Percentiles rank a stretch among this genome's conserved stretches.
phyloP scores from a whole-genome alignment of 2,888 invertebrate genomes.

The Adelognathus sp. region DNA sequence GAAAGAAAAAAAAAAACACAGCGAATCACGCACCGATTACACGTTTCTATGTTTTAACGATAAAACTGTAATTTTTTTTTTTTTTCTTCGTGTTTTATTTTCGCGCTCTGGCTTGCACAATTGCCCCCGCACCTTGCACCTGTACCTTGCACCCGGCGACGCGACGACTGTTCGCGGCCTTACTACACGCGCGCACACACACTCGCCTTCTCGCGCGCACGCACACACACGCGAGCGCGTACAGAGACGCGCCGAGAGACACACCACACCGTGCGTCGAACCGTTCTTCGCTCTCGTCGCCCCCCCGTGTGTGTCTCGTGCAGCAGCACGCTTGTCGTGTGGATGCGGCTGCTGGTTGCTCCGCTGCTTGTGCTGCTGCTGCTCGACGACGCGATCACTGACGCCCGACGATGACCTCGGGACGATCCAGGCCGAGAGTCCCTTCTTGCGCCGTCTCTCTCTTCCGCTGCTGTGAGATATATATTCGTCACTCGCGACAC shows the following conservation, averaged over 20 bases:
- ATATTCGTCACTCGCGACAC: neutral
- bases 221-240: conserved; percentile 38
- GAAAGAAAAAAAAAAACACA: too few species aligned
- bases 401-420: conserved; percentile 56
- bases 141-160: conserved; percentile 62
- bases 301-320: neutral
- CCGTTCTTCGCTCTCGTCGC: conserved; percentile 11
- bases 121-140: conserved; percentile 55
- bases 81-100: conserved; percentile 14
- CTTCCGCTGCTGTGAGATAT: neutral
- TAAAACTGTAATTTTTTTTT: conserved; percentile 26
- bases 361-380: conserved; percentile 43
- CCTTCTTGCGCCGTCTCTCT: conserved; percentile 15
- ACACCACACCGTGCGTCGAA: conserved; percentile 19
- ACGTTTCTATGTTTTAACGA: too few species aligned
- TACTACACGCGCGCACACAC: conserved; percentile 39
- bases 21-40: too few species aligned
- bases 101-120: neutral
- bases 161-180: conserved; percentile 51
- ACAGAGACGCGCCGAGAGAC: neutral
- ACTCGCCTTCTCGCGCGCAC: conserved; percentile 29
- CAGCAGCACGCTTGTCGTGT: neutral
- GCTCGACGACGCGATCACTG: conserved; percentile 52
- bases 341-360: neutral
- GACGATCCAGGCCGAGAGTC: conserved; percentile 46